These are phyloP conservation scores for Caenorhabditis tropicalis DNA, from an alignment of 1,140 invertebrate genomes.

Conservation along the genomic window DNA sequence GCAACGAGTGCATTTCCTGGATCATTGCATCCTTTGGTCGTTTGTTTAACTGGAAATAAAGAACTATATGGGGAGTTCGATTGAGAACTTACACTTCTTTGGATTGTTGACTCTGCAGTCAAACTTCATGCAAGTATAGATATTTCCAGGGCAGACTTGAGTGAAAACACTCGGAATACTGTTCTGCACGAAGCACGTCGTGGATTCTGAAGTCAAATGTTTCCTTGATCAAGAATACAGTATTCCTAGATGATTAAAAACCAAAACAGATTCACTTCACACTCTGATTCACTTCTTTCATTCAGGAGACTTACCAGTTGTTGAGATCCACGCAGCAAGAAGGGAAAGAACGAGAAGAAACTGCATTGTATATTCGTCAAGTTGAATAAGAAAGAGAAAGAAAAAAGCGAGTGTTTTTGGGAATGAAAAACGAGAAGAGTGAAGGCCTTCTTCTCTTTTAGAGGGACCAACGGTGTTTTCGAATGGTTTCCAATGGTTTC, in stretches of 20 bases:
- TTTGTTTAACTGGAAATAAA: background rate
- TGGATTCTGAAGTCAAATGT: constrained; percentile 25
- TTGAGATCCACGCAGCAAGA: background rate
- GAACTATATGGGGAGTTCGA: background rate
- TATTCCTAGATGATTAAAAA: no score
- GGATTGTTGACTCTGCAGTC: constrained; percentile 17
- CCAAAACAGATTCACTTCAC: no score
- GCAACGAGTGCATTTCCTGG: constrained; percentile 8
- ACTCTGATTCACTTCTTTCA: no score
- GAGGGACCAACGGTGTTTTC: background rate
- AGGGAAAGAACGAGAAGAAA: background rate
- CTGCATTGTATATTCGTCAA: background rate
- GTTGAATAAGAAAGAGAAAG: background rate
- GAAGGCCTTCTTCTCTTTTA: background rate
- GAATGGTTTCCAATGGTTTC: constrained; percentile 30
- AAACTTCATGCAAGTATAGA: constrained; percentile 33
- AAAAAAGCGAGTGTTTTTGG: background rate
- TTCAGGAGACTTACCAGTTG: background rate
- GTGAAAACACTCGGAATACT: constrained; percentile 25
- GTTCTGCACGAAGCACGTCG: constrained; percentile 22
- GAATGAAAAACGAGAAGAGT: background rate
- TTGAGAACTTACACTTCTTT: background rate
- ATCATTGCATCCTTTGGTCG: constrained; percentile 19
- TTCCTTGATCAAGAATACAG: background rate
- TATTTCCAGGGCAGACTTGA: constrained; percentile 17